Evolutionary conservation across 2,113 vertebrate genomes (phyloP).

Genomic region (Protomyctophum bolini): DNA sequence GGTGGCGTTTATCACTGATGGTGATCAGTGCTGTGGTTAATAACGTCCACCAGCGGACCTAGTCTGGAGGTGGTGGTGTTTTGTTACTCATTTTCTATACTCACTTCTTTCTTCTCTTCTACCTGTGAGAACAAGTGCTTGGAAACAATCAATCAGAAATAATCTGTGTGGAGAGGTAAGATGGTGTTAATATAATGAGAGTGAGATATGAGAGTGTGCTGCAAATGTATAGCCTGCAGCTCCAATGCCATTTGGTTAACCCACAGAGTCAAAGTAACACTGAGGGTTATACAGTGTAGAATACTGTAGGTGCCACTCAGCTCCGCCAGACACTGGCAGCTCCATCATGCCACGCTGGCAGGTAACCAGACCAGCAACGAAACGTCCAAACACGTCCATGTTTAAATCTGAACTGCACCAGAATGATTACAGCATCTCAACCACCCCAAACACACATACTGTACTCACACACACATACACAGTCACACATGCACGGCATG

Average conservation of each 20-base stretch:
- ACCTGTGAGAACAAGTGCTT: slow-evolving; percentile 40
- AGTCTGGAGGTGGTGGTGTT: slow-evolving; percentile 29
- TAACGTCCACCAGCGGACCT: slow-evolving; percentile 42
- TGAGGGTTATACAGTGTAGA: no score
- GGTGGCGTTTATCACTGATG: slow-evolving; percentile 40
- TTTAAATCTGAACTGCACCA: no score
- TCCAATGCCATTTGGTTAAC: no score
- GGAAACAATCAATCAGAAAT: slow-evolving; percentile 18
- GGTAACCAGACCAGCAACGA: neutral
- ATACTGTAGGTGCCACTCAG: slow-evolving; percentile 29
- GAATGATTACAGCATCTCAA: neutral
- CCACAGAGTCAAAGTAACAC: no score
- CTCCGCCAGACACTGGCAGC: no score
- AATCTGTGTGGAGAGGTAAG: slow-evolving; percentile 33
- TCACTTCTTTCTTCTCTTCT: slow-evolving; percentile 32
- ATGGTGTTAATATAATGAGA: no score
- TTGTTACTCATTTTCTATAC: slow-evolving; percentile 29
- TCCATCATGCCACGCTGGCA: no score
- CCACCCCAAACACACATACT: slow-evolving; percentile 22
- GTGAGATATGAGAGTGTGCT: no score
- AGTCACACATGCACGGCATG: neutral
- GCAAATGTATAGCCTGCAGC: no score
- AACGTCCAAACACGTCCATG: no score
- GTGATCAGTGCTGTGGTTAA: slow-evolving; percentile 37
- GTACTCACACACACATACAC: slow-evolving; percentile 21